phyloP scores from a whole-genome alignment of 2,888 invertebrate species.

The Enchytraeus crypticus region DNA sequence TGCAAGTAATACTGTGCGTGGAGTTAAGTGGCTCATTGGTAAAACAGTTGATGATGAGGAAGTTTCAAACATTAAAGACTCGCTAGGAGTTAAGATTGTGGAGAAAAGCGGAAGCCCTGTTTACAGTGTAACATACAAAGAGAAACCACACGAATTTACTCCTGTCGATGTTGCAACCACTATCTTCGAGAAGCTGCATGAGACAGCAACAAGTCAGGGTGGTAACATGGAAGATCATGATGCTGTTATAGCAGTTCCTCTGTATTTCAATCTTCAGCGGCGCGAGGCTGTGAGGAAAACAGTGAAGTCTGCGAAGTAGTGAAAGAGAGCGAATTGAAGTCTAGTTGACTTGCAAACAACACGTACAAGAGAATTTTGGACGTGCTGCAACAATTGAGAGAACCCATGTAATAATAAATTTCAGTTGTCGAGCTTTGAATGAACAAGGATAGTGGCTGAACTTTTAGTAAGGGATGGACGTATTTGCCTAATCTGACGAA shows the following conservation, averaged over 20 bases:
- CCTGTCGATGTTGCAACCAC: conserved; percentile 36
- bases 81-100: too few species aligned
- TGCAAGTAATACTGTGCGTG: conserved; percentile 48
- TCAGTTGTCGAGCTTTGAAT: too few species aligned
- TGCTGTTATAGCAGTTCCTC: conserved; percentile 65
- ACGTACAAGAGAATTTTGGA: too few species aligned
- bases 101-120: conserved; percentile 34
- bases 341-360: too few species aligned
- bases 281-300: conserved; percentile 57
- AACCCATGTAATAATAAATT: too few species aligned
- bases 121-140: conserved; percentile 42
- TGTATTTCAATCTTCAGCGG: conserved; percentile 58
- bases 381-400: too few species aligned
- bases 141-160: conserved; percentile 31
- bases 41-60: conserved; percentile 32
- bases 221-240: conserved; percentile 58
- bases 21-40: conserved; percentile 42
- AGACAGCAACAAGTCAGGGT: conserved; percentile 60
- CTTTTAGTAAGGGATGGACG: too few species aligned
- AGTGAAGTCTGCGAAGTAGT: too few species aligned
- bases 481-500: too few species aligned
- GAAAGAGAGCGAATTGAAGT: too few species aligned
- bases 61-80: too few species aligned
- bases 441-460: too few species aligned
- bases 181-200: conserved; percentile 45